A percentile compares a stretch with the other conserved stretches of the same genome.
These are phyloP conservation scores for Cryptus armator DNA, from an alignment of 2,888 invertebrate species.

Conservation along the genomic window DNA sequence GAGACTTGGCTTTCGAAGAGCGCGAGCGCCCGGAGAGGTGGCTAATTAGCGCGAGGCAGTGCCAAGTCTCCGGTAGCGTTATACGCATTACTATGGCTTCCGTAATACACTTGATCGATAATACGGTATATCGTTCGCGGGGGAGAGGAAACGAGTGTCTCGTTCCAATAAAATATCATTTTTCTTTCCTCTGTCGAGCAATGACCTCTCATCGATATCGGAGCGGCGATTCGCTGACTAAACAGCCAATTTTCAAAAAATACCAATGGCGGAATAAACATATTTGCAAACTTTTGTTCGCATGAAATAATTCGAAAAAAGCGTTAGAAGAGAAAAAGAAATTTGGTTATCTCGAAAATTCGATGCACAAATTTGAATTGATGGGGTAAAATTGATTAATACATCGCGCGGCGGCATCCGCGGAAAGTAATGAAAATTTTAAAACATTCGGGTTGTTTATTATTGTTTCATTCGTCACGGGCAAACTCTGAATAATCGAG, in stretches of 20 bases:
- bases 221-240: no score
- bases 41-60: conserved; percentile 70
- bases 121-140: conserved; percentile 71
- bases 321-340: no score
- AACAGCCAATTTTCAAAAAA: no score
- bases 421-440: not conserved
- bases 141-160: conserved; percentile 7
- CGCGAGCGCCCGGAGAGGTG: conserved; percentile 47
- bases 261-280: no score
- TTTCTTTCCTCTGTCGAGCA: not conserved
- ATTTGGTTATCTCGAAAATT: no score
- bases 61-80: conserved; percentile 44
- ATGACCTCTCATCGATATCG: no score
- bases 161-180: not conserved
- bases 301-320: no score
- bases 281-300: no score
- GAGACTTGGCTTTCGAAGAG: conserved; percentile 29
- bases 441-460: not conserved
- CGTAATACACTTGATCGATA: conserved; percentile 81
- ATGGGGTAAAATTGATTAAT: not conserved
- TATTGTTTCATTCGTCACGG: not conserved
- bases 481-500: conserved; percentile 37
- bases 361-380: no score
- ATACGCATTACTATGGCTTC: conserved; percentile 77
- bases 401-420: not conserved